These are phyloP conservation scores for Serripes groenlandicus DNA, from an alignment of 2,888 invertebrate species.

Conservation along the genomic window DNA sequence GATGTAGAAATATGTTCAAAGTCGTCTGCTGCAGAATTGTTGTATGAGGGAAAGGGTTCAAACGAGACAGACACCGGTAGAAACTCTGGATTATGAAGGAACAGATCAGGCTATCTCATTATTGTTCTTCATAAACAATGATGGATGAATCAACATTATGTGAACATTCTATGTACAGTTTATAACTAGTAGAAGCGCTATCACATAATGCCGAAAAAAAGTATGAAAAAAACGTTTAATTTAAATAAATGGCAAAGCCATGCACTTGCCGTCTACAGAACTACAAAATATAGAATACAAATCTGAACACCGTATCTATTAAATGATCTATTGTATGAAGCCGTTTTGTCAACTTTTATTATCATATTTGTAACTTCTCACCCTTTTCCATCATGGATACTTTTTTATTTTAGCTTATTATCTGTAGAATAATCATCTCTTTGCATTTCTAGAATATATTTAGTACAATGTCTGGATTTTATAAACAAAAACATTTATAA, in stretches of 20 bases:
- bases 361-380: background rate
- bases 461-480: no score
- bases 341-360: background rate
- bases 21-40: no score
- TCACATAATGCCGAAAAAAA: slow-evolving; percentile 14
- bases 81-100: no score
- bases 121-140: background rate
- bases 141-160: slow-evolving; percentile 14
- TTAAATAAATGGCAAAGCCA: slow-evolving; percentile 21
- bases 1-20: no score
- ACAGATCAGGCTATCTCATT: no score
- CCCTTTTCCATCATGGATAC: no score
- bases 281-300: slow-evolving; percentile 7
- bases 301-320: slow-evolving; percentile 17
- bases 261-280: background rate
- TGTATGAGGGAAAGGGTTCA: no score
- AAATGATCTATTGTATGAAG: background rate
- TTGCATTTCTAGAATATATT: no score
- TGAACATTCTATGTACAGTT: slow-evolving; percentile 19
- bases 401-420: no score
- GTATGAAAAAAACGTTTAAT: background rate
- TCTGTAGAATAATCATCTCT: no score
- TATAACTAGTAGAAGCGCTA: slow-evolving; percentile 9
- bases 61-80: no score
- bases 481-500: no score